Evolutionary conservation across 2,797 vertebrate species (phyloP), one percentile per base, ranked within the genome.

Genomic region (Caiman crocodilus): DNA sequence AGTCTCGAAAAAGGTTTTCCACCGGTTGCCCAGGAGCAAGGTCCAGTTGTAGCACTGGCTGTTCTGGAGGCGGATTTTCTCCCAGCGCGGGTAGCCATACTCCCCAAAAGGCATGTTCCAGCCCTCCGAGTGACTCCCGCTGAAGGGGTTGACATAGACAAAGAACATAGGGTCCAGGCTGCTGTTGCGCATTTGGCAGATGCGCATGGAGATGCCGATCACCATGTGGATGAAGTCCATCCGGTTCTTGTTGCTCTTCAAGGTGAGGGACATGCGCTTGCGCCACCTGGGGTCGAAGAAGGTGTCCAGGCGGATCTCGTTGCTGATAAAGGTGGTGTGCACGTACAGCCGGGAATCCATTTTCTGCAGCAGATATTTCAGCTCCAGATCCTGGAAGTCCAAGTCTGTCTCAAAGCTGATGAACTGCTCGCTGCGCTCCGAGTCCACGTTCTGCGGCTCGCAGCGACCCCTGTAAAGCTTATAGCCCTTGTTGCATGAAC

Each of bases 161-260:
- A 99, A 99, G 98, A 99, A 99, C 99, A 99, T 99, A 78, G 99
- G 99, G 94, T 99, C 99, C 85, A 99, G 98, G 96, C 99, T 99
- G 98, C 99, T 99, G 95, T 99, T 99, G 82, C 99, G 98, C 98
- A 99, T 99, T 97, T 99, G 99, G 96, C 99, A 99, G 97, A 99
- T 99, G 93, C 99, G 99, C 99, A 99, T 99, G 77, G 99, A 99
- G 91, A 99, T 98, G 69, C 99, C 99, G 0, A 99, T 99, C 86
- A 99, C 99, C 99, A 99, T 99, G 97, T 99, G 99, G 96, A 99
- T 99, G 98, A 99, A 99, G 98, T 99, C 99, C 98, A 99, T 99
- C 87, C 99, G 97, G 98, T 99, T 99, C 97, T 99, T 99, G 99
- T 99, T 99, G 98, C 99, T 99, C 97, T 99, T 99, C 87, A 99